Evolutionary conservation across 1,140 invertebrate species (phyloP), one percentile per base, ranked within the genome.

Genomic region (Drosophila repleta): DNA sequence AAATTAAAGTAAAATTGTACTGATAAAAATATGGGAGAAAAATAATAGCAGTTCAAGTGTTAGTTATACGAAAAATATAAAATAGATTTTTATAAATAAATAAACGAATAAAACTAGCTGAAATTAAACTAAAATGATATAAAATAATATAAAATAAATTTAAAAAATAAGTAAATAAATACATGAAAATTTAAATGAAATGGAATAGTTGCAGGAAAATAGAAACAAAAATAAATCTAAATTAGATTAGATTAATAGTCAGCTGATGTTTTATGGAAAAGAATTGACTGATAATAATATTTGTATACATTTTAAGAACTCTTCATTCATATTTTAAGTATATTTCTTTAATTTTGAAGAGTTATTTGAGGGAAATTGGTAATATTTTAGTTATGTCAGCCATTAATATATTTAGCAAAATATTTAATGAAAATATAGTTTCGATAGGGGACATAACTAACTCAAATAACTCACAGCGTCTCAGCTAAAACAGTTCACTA

Each of bases 71-170:
- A 20, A 58, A 26, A n/a, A 49, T 32, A 32, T 8, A 26, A 18
- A 51, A 20, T 35, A 68, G 26, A 29, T 35, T 13, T 4, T 4
- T 29, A 29, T n/a, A n/a, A n/a, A n/a, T n/a, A n/a, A n/a, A n/a
- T 3, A 3, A 24, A 24, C 4, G 4, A 24, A 24, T 24, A 24
- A 3, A 24, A 4, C 4, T 24, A 24, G 35, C 4, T 37, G 10
- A 37, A 2, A 37, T 37, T n/a, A 43, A 66, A 37, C 49, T 55
- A 64, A 51, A 49, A 21, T n/a, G n/a, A n/a, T n/a, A n/a, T n/a
- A n/a, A n/a, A n/a, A n/a, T n/a, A n/a, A n/a, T n/a, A 24, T 24
- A 3, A 24, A 24, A 24, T 4, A 10, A 29, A 51, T 17, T 15
- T 43, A 15, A 61, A 61, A 51, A n/a, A n/a, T n/a, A n/a, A n/a